A percentile compares a stretch with the other conserved stretches of the same genome.
Evolutionary conservation across 2,888 invertebrate species (phyloP).

Genomic region (Lithophane ornitopus): DNA sequence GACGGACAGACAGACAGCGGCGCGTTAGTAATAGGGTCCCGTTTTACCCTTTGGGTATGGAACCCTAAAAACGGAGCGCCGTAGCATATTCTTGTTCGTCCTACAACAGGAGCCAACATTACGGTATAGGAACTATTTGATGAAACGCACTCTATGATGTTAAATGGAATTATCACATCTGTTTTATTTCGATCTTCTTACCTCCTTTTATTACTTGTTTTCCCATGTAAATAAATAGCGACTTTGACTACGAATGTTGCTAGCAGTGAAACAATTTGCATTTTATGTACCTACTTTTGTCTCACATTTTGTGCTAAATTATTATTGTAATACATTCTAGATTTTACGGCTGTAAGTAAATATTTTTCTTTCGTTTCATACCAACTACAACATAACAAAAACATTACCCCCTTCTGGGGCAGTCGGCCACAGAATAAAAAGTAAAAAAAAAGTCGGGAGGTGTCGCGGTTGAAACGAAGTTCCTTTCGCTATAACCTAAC

Average conservation of each 20-base stretch:
- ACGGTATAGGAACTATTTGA: no score
- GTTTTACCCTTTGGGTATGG: no score
- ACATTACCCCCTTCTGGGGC: no score
- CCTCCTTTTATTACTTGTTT: conserved; percentile 11
- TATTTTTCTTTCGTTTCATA: conserved; percentile 29
- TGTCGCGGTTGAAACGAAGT: no score
- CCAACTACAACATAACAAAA: neutral
- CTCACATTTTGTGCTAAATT: conserved; percentile 3
- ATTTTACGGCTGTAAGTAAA: conserved; percentile 16
- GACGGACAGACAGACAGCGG: no score
- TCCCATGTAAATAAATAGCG: conserved; percentile 1
- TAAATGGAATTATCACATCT: conserved; percentile 12
- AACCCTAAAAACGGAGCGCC: no score
- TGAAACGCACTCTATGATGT: no score
- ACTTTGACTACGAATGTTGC: conserved; percentile 12
- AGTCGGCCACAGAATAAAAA: no score
- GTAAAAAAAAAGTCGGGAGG: neutral
- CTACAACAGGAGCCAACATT: no score
- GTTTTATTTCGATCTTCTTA: conserved; percentile 2
- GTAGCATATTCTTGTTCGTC: no score
- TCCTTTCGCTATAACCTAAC: no score
- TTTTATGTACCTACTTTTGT: conserved; percentile 43
- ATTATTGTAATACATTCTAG: conserved; percentile 24
- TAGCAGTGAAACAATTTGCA: conserved; percentile 17
- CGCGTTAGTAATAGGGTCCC: no score